These are phyloP conservation scores for Leptinotarsa peninsularis DNA, from an alignment of 2,888 invertebrate genomes.

Conservation along the genomic window DNA sequence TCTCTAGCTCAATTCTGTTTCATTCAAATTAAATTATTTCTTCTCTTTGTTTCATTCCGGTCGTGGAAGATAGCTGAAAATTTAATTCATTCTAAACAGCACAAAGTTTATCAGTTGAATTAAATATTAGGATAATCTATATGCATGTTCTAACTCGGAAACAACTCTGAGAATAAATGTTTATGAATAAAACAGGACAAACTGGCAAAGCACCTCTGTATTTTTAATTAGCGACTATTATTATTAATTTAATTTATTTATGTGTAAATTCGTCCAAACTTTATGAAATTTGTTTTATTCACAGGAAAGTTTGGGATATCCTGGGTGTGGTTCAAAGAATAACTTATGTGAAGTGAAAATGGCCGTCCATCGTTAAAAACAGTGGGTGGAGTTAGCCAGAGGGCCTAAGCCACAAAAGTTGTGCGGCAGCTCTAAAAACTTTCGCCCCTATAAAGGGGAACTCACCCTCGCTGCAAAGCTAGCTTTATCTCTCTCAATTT, in stretches of 20 bases:
- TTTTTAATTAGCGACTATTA: conserved; percentile 51
- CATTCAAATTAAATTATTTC: neutral
- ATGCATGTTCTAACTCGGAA: conserved; percentile 38
- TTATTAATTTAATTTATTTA: conserved; percentile 53
- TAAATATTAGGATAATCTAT: conserved; percentile 36
- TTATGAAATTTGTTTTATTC: conserved; percentile 50
- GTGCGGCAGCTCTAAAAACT: conserved; percentile 66
- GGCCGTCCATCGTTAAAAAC: conserved; percentile 66
- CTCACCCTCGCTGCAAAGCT: conserved; percentile 56
- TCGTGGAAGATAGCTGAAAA: neutral
- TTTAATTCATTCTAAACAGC: conserved; percentile 15
- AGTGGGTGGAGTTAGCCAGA: conserved; percentile 64
- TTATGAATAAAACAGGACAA: conserved; percentile 48
- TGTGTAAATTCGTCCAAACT: conserved; percentile 49
- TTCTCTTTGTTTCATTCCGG: neutral
- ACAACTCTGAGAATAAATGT: conserved; percentile 47
- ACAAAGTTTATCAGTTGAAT: conserved; percentile 27
- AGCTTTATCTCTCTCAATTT: conserved; percentile 58
- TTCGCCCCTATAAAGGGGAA: conserved; percentile 58
- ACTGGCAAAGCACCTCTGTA: conserved; percentile 39
- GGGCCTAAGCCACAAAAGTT: conserved; percentile 66
- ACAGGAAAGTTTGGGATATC: conserved; percentile 42
- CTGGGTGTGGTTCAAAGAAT: conserved; percentile 63
- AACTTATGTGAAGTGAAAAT: conserved; percentile 67
- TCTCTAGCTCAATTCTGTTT: neutral